phyloP scores from a whole-genome alignment of 2,888 invertebrate genomes.

The Cerceris ruficornis region DNA sequence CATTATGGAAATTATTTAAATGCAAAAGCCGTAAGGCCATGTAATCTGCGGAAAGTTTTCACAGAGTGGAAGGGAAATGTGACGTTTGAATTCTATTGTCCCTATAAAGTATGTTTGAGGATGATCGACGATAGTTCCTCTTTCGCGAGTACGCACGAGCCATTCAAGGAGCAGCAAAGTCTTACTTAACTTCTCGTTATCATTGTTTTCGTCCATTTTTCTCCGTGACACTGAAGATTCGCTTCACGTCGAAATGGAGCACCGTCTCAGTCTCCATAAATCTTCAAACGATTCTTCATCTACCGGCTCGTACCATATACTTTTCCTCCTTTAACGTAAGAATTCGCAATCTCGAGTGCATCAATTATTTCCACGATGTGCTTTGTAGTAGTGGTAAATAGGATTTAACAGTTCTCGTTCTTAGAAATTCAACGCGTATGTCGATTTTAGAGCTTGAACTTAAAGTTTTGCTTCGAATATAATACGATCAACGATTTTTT shows the following conservation, averaged over 20 bases:
- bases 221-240: neutral
- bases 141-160: no score
- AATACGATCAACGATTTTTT: no score
- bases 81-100: neutral
- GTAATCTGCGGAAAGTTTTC: no score
- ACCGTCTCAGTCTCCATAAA: neutral
- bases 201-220: conserved; percentile 5
- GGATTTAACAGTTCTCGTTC: neutral
- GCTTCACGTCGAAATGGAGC: neutral
- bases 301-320: neutral
- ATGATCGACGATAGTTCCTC: no score
- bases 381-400: neutral
- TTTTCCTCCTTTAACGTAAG: neutral
- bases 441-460: no score
- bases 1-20: no score
- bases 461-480: no score
- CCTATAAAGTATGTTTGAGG: no score
- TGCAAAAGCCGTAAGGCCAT: no score
- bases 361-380: neutral
- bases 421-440: neutral
- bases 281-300: conserved; percentile 4
- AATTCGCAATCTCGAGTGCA: neutral
- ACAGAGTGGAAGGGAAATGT: no score
- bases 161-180: neutral
- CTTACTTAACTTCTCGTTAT: conserved; percentile 20